These are phyloP conservation scores for Onychorhynchus coronatus DNA, from an alignment of 2,113 vertebrate genomes.

Conservation along the genomic window DNA sequence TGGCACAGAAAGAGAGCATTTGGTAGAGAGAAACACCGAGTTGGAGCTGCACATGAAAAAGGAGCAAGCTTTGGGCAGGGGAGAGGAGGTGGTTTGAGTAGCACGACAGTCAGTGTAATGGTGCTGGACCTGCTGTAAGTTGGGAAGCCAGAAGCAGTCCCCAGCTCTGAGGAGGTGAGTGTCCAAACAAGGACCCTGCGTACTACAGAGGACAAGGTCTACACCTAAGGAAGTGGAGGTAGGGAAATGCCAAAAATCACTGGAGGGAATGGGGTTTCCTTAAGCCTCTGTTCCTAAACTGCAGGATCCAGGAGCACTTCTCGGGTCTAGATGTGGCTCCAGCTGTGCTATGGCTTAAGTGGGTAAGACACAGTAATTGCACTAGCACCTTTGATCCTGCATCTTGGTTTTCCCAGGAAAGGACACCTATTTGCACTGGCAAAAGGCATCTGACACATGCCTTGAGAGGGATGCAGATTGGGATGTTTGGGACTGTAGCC, in stretches of 20 bases:
- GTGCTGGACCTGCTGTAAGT: neutral
- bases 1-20: neutral
- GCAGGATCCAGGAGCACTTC: neutral
- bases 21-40: neutral
- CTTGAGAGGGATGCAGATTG: neutral
- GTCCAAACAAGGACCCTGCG: rapidly evolving
- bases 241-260: neutral
- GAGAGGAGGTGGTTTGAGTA: neutral
- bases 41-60: neutral
- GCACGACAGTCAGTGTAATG: neutral
- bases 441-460: neutral
- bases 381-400: neutral
- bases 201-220: neutral
- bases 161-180: neutral
- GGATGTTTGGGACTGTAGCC: neutral
- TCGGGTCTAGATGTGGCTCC: neutral
- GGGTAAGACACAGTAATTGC: neutral
- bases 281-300: neutral
- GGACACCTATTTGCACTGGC: neutral
- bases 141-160: neutral
- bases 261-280: neutral
- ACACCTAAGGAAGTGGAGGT: neutral
- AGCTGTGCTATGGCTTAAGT: neutral
- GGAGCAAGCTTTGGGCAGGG: neutral
- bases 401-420: neutral